Base-by-base conservation (phyloP, 2,888 invertebrate genomes). In the Troilus luridus region DNA sequence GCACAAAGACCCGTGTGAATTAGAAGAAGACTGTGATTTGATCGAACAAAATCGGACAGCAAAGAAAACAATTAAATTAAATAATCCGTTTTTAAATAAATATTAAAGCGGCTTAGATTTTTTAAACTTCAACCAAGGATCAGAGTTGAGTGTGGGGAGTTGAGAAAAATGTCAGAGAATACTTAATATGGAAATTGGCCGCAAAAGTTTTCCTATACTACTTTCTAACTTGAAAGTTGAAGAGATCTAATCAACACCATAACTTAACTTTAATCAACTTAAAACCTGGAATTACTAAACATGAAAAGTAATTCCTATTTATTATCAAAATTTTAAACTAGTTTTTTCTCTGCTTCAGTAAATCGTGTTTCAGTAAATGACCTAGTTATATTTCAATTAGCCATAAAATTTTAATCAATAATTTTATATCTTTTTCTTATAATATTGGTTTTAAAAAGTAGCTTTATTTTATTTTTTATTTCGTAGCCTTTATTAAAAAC, bases 301-400 rank as follows among this genome's bases (percentile, higher is more conserved):
- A 77, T 41, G 17, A 27, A 77, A 77, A 77, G 72, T 77, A 41
- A 77, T 77, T 72, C 27, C 72, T 27, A 72, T 72, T 77, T 77
- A 77, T 77, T 19, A 77, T 1, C 17, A 41, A 77, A 77, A 17
- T 27, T 77, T 77, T 19, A 5, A 77, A 77, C 27, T 77, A 14
- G 72, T 77, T 77, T 77, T 27, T 17, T 41, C 19, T 41, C 41
- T 77, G 72, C 41, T 17, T 41, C 41, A 77, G 41, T 27, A 41
- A 77, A 77, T 77, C 27, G 41, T 41, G 6, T 77, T 2, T 19
- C 17, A 19, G 72, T 77, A 77, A 77, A 77, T 41, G 9, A 27
- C 72, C 27, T 27, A 41, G 41, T 77, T 77, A 41, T 41, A 41
- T 67, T 77, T 77, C 72, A 41, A 27, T 27, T 17, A 41, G 6